Evolutionary conservation across 2,888 invertebrate species (phyloP), one percentile per base, ranked within the genome.

Genomic region (Ferdinandea cuprea): DNA sequence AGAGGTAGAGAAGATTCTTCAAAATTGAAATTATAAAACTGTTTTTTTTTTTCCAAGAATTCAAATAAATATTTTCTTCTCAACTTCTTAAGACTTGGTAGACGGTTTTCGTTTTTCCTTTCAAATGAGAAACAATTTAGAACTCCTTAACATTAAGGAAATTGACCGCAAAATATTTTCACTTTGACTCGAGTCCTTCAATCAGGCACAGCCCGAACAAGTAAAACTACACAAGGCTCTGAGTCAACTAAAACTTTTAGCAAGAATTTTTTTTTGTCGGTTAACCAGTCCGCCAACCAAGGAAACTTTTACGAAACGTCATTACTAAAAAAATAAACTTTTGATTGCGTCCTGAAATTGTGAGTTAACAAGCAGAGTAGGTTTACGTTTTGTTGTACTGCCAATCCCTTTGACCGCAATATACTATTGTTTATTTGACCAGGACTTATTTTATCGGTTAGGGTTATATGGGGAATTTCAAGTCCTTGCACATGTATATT

Each of bases 121-220:
- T n/a, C n/a, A n/a, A n/a, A n/a, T n/a, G n/a, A n/a, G n/a, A n/a
- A n/a, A n/a, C n/a, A n/a, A 13, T 21, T 44, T 48, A 30, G 25
- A 48, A 68, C 69, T 56, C 50, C 59, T 52, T 21, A 65, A 59
- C 52, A 76, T 40, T 46, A 71, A 71, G 46, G 44, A 77, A 81
- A 81, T 81, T 71, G 81, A 81, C 77, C 81, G 71, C 81, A 81
- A 77, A 77, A 71, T 48, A 77, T 77, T 81, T 81, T 61, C 77
- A 66, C 66, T 77, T 81, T 77, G 77, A 81, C 65, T 81, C 42
- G 19, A 42, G 63, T 76, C 59, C 71, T 80, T 59, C 71, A 77
- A 81, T 81, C 81, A 81, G 61, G 21, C 52, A 21, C 56, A 25
- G 13, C 42, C 28, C 61, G 37, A 56, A 46, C 25, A 63, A 17